These are phyloP conservation scores for Cygnus atratus DNA, from an alignment of 2,113 vertebrate species.

Conservation along the genomic window DNA sequence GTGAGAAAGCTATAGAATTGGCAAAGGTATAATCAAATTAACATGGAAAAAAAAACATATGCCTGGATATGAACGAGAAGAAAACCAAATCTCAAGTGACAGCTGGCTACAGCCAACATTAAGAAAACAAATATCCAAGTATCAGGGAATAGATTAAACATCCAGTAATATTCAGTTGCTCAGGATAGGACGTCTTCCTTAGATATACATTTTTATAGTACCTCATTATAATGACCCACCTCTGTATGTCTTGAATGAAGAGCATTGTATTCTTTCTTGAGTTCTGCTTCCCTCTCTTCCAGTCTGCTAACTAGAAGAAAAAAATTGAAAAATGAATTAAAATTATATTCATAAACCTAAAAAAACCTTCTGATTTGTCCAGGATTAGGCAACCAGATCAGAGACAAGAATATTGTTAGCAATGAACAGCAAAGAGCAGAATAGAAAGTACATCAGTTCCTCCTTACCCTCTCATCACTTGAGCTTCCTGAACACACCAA, in stretches of 20 bases:
- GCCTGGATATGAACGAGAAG: neutral
- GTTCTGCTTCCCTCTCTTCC: constrained; percentile 94
- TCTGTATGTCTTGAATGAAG: constrained; percentile 97
- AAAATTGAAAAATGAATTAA: constrained; percentile 1
- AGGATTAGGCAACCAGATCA: neutral
- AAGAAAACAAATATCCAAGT: neutral
- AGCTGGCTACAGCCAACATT: neutral
- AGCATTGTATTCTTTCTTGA: constrained; percentile 94
- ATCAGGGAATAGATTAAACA: neutral
- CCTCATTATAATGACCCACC: constrained; percentile 74
- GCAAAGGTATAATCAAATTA: neutral
- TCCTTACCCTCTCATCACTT: neutral
- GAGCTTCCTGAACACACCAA: neutral
- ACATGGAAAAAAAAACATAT: neutral
- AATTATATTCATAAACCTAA: neutral
- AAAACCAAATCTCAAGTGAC: neutral
- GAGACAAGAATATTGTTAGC: neutral
- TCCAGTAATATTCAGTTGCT: neutral
- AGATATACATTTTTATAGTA: neutral
- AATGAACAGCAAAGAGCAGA: neutral
- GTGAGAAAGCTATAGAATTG: neutral
- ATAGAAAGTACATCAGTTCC: neutral
- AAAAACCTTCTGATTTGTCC: neutral
- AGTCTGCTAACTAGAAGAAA: constrained; percentile 89
- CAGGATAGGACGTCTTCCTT: neutral